A percentile compares a stretch with the other conserved stretches of the same genome.
Evolutionary conservation across 2,797 vertebrate genomes (phyloP).

Genomic region (Alcedo quadribrachys): DNA sequence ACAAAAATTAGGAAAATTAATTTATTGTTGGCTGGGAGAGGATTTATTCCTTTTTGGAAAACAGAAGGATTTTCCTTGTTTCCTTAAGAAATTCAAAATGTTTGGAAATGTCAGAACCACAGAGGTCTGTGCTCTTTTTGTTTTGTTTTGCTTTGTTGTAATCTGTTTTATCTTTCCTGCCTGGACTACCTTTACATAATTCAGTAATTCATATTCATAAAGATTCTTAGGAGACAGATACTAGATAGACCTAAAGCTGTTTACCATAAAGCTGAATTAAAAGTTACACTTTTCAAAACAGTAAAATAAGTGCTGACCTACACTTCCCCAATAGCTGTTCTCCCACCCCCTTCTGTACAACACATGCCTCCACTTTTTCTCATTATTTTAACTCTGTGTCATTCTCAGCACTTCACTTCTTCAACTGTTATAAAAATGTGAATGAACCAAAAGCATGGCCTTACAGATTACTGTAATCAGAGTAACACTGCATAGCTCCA

Average conservation of each 20-base stretch:
- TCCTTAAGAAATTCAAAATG: constrained; percentile 45
- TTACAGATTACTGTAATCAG: neutral
- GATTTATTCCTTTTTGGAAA: constrained; percentile 46
- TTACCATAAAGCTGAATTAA: neutral
- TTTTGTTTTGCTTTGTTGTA: neutral
- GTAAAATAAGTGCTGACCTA: neutral
- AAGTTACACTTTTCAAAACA: neutral
- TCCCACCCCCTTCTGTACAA: neutral
- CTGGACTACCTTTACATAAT: neutral
- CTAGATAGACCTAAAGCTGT: neutral
- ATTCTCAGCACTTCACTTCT: neutral
- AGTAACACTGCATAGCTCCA: neutral
- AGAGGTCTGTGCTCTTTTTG: neutral
- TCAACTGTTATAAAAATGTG: neutral
- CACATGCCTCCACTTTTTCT: neutral
- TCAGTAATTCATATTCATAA: constrained; percentile 14
- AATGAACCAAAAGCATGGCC: neutral
- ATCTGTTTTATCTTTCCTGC: neutral
- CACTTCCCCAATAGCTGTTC: neutral
- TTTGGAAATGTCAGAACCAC: neutral
- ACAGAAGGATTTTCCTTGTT: constrained; percentile 41
- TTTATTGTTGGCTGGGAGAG: constrained; percentile 33
- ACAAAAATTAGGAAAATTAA: constrained; percentile 37
- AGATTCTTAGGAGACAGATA: neutral
- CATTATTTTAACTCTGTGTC: neutral